A percentile compares a stretch with the other conserved stretches of the same genome.
These are phyloP conservation scores for Bufo gargarizans DNA, from an alignment of 2,113 vertebrate species.

Conservation along the genomic window DNA sequence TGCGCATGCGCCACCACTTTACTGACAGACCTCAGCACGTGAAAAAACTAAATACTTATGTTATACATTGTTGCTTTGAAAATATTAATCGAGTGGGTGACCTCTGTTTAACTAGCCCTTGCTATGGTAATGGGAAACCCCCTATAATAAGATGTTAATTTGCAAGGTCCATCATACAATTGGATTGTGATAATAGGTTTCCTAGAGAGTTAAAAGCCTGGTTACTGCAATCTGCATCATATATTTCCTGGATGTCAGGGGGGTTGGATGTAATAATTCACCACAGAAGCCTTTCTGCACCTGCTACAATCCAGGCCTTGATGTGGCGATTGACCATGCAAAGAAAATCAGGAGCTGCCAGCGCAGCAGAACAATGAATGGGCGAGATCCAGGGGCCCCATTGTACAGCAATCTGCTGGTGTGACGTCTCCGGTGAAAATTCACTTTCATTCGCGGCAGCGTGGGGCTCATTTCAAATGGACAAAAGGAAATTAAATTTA, in stretches of 20 bases:
- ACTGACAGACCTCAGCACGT: too few relatives aligned
- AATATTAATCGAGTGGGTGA: too few relatives aligned
- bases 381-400: conserved; percentile 11
- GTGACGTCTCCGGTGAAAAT: conserved; percentile 39
- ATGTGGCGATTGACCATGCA: conserved; percentile 18
- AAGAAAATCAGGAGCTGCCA: conserved; percentile 36
- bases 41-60: too few relatives aligned
- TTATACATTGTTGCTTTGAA: too few relatives aligned
- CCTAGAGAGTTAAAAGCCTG: conserved; percentile 14
- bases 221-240: not conserved
- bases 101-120: too few relatives aligned
- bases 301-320: conserved; percentile 9
- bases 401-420: conserved; percentile 35
- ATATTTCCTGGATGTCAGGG: conserved; percentile 5
- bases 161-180: not conserved
- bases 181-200: not conserved
- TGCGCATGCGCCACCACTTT: too few relatives aligned
- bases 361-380: not conserved
- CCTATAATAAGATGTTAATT: not conserved
- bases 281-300: not conserved
- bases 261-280: conserved; percentile 24
- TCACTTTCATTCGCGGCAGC: conserved; percentile 41
- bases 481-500: conserved; percentile 48
- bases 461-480: conserved; percentile 45
- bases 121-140: too few relatives aligned